Evolutionary conservation across 2,888 invertebrate genomes (phyloP).

Genomic region (Malachius bipustulatus): DNA sequence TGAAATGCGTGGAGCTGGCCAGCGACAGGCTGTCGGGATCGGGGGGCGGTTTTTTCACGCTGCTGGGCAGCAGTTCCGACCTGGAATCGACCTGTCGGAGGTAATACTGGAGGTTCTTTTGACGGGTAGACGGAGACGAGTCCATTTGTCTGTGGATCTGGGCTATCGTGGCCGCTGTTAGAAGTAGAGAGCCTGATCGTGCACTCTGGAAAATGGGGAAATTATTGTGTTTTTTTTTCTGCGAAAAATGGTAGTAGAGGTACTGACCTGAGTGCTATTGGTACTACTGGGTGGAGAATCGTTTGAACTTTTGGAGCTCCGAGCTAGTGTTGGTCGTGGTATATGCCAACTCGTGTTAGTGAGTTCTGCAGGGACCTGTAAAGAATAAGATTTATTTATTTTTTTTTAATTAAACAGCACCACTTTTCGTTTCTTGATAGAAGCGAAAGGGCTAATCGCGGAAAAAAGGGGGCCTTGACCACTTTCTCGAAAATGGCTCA

Average conservation of each 20-base stretch:
- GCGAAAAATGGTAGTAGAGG: too few relatives aligned
- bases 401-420: too few relatives aligned
- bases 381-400: too few relatives aligned
- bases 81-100: constrained; percentile 24
- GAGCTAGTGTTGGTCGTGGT: constrained; percentile 66
- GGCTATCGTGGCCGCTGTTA: constrained; percentile 64
- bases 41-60: constrained; percentile 26
- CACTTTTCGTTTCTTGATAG: too few relatives aligned
- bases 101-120: constrained; percentile 32
- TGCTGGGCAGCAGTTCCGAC: constrained; percentile 16
- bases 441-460: too few relatives aligned
- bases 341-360: constrained; percentile 60
- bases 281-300: constrained; percentile 62
- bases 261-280: constrained; percentile 69
- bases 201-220: constrained; percentile 60
- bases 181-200: constrained; percentile 64
- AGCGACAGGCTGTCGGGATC: constrained; percentile 58
- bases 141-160: constrained; percentile 29
- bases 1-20: constrained; percentile 79
- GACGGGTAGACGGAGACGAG: constrained; percentile 23
- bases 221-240: too few relatives aligned
- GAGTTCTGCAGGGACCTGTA: constrained; percentile 35
- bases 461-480: too few relatives aligned
- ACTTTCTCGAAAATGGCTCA: too few relatives aligned
- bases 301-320: constrained; percentile 49